Evolutionary conservation across 2,113 vertebrate genomes (phyloP).

Genomic region (Psilopogon haemacephalus): DNA sequence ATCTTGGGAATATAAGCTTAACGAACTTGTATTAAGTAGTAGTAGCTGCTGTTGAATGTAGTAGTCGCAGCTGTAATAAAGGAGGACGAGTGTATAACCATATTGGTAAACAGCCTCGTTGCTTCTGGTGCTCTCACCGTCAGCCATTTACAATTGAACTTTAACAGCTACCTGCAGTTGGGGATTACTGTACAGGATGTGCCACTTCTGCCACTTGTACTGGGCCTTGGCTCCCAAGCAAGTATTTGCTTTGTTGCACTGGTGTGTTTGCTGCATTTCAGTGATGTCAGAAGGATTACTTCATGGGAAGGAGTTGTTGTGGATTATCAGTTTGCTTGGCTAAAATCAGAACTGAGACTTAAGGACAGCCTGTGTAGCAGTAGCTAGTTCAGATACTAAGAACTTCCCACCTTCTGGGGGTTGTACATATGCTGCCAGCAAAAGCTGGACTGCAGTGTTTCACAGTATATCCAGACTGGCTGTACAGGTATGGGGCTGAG

Average conservation of each 20-base stretch:
- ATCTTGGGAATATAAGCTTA: too few species aligned
- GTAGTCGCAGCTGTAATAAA: too few species aligned
- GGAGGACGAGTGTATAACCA: too few species aligned
- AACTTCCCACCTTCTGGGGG: background rate
- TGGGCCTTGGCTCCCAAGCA: background rate
- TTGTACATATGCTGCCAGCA: background rate
- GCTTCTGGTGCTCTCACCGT: too few species aligned
- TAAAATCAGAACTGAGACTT: background rate
- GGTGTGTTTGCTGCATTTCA: background rate
- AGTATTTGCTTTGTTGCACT: background rate
- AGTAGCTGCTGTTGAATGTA: too few species aligned
- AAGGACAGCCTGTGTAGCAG: background rate
- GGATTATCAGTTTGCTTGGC: background rate
- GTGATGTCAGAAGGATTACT: background rate
- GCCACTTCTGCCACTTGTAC: background rate
- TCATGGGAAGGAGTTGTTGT: background rate
- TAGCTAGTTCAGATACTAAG: background rate
- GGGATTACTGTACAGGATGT: rapidly evolving
- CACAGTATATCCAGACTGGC: background rate
- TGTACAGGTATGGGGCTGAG: background rate
- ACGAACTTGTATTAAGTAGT: too few species aligned
- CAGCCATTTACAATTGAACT: too few species aligned
- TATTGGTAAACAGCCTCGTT: too few species aligned
- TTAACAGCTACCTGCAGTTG: too few species aligned
- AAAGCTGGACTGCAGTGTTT: background rate